Conservation (phyloP, 2,888 invertebrate genomes). For the Osmoderma eremita region DNA sequence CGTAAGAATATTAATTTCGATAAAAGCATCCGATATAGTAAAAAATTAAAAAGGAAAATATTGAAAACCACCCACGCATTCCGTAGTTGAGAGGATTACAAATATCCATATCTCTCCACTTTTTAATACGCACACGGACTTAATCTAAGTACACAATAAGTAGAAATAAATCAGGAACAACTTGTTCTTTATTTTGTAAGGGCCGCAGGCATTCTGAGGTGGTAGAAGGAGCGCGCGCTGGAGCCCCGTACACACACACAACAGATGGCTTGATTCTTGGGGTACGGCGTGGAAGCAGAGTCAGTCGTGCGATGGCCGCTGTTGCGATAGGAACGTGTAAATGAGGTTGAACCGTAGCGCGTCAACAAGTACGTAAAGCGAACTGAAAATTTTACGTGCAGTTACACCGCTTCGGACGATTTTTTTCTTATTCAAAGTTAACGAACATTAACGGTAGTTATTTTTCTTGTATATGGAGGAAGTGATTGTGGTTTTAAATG, state of each 20-base stretch:
- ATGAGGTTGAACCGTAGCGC: conserved; percentile 42
- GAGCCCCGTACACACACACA: conserved; percentile 39
- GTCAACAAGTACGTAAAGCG: conserved; percentile 35
- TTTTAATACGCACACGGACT: conserved; percentile 23
- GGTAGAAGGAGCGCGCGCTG: conserved; percentile 42
- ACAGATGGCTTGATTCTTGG: conserved; percentile 48
- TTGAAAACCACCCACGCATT: too few species aligned
- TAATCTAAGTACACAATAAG: conserved; percentile 37
- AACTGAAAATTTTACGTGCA: conserved; percentile 5
- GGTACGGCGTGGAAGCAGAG: conserved; percentile 37
- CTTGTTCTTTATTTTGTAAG: conserved; percentile 56
- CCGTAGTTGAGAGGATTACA: conserved; percentile 9
- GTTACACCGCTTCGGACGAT: not conserved
- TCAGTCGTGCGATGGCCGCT: conserved; percentile 49
- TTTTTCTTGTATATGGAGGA: not conserved
- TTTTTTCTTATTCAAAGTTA: not conserved
- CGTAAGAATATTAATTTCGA: too few species aligned
- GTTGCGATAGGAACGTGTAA: conserved; percentile 36
- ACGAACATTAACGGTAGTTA: not conserved
- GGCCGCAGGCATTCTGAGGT: conserved; percentile 49
- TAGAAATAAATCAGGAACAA: conserved; percentile 57
- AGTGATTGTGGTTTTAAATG: too few species aligned
- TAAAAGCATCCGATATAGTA: too few species aligned
- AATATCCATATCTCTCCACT: conserved; percentile 32
- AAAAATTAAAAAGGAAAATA: too few species aligned